Evolutionary conservation across 1,140 invertebrate genomes (phyloP).

Genomic region (Euwallacea similis): DNA sequence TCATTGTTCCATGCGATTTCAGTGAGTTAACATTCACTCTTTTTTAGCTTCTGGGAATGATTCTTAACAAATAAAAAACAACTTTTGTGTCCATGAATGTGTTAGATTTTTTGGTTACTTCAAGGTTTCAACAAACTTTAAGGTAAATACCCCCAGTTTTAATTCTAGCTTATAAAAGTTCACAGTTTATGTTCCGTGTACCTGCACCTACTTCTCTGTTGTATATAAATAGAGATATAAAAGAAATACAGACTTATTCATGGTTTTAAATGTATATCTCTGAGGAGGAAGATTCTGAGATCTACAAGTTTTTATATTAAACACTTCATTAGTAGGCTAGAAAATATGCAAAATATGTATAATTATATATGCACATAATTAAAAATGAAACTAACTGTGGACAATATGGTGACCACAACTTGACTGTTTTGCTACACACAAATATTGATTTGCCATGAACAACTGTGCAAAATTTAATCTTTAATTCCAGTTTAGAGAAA

Average conservation of each 20-base stretch:
- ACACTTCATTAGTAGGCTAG: no score
- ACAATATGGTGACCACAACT: no score
- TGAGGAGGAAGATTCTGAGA: no score
- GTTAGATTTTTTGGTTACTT: conserved; percentile 42
- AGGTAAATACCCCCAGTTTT: conserved; percentile 26
- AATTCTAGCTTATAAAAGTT: background rate
- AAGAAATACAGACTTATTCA: no score
- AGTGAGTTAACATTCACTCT: background rate
- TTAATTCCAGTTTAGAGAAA: conserved; percentile 66
- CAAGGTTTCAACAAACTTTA: conserved; percentile 40
- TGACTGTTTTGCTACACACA: no score
- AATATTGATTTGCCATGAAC: no score
- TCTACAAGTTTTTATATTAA: no score
- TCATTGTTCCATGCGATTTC: background rate
- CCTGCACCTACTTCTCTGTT: background rate
- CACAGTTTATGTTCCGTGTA: background rate
- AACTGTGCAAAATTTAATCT: conserved; percentile 6
- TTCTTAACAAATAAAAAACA: background rate
- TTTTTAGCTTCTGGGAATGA: background rate
- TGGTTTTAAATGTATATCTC: no score
- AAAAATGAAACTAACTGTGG: no score
- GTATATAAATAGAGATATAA: no score
- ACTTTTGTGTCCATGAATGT: conserved; percentile 45
- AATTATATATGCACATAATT: no score
- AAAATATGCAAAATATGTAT: no score